Evolutionary conservation across 37 sponge, comb jelly and placozoan genomes (phyloP), one percentile per base, ranked within the genome.

Genomic region (Bolinopsis microptera): DNA sequence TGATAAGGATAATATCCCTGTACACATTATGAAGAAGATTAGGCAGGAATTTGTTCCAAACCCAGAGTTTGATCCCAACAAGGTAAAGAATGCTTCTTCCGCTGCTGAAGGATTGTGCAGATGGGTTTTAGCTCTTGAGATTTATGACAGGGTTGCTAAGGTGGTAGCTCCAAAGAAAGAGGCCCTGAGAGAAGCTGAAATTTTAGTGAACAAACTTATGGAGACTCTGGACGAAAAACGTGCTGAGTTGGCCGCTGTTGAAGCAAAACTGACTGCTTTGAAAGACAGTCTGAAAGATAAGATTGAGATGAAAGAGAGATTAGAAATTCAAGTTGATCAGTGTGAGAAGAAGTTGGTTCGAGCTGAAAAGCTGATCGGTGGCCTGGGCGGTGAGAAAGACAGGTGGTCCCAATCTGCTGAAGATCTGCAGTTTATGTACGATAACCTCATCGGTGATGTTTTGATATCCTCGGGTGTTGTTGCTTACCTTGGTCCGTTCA

Each of bases 81-180:
- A 98, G 83, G 97, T 98, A 27, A 68, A 93, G 39, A 98, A 96
- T 75, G 97, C 99, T 16, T 98, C 99, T 0, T 97, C 97, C 28
- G 99, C 99, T 28, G 97, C 97, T n/a, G 99, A 98, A 83, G 99
- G 99, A 0, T 92, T 98, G 68, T 98, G 99, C 76, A 93, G 94
- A 32, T 98, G 99, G 99, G 95, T 97, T 23, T 77, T 90, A 67
- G 99, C 99, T 26, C 95, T 98, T 97, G 99, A 98, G 93, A 96
- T 98, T 31, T 98, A 98, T 80, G 99, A 98, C 93, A 94, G 99
- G 83, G 99, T 98, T 23, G 99, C 99, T 26, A 98, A 98, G 94
- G 96, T 98, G 28, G 99, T 98, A 0, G 99, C 99, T 76, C 99
- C 99, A 0, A 98, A 98, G 96, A 98, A 98, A 92, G 96, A 93